Percentiles rank a stretch among this genome's conserved stretches.
phyloP scores from a whole-genome alignment of 2,113 vertebrate genomes.

The Engystomops pustulosus region DNA sequence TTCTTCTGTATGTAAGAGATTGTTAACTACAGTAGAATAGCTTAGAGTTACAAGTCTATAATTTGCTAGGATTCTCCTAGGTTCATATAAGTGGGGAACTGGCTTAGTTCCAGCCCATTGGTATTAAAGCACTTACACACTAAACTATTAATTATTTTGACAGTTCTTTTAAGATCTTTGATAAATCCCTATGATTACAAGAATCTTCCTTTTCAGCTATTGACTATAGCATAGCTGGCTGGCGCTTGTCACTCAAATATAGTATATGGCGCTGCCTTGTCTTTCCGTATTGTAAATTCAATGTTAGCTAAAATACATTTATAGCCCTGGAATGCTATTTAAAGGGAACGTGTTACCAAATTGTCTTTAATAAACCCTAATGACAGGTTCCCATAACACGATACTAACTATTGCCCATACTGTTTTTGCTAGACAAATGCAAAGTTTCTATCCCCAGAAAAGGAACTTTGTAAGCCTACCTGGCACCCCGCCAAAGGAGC shows the following conservation, averaged over 20 bases:
- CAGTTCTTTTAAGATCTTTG: slow-evolving; percentile 39
- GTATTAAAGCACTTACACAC: slow-evolving; percentile 47
- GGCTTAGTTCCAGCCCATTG: slow-evolving; percentile 35
- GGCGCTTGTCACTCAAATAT: slow-evolving; percentile 16
- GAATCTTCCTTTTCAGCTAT: slow-evolving; percentile 9
- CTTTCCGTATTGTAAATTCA: neutral
- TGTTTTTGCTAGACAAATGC: too few species aligned
- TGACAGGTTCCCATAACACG: too few species aligned
- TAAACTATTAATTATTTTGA: slow-evolving; percentile 54
- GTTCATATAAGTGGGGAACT: slow-evolving; percentile 12
- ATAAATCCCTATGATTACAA: slow-evolving; percentile 32
- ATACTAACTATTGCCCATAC: too few species aligned
- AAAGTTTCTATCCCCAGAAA: too few species aligned
- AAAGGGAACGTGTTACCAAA: too few species aligned
- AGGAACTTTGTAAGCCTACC: too few species aligned
- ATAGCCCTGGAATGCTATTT: neutral
- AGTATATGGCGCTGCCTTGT: neutral
- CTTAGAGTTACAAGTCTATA: slow-evolving; percentile 45
- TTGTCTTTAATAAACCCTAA: too few species aligned
- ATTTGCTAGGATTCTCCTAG: slow-evolving; percentile 40
- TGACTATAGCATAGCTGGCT: slow-evolving; percentile 8
- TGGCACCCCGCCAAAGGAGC: too few species aligned
- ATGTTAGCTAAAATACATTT: neutral
- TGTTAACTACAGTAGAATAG: slow-evolving; percentile 35
- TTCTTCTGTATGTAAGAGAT: slow-evolving; percentile 10